Evolutionary conservation across 2,113 vertebrate genomes (phyloP), one percentile per base, ranked within the genome.

Genomic region (Poicephalus gulielmi): DNA sequence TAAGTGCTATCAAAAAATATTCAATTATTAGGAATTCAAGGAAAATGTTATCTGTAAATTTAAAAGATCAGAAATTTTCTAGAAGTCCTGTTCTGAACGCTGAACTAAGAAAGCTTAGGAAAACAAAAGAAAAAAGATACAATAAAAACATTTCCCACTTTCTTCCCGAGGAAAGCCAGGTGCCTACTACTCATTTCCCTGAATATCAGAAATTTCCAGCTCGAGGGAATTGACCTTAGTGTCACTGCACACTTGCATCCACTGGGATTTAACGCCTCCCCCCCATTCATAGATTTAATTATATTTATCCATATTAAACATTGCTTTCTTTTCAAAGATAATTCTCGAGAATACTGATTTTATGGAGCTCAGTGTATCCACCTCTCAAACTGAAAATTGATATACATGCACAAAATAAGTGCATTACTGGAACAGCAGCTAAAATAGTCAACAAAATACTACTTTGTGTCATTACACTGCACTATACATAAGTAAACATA

Each of bases 401-500:
- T 66, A 67, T 49, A 84, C 7, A 55, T 22, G 9, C 17, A 71
- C 28, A 78, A 85, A 75, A 52, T 7, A 74, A 53, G n/a, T 18
- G 24, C 37, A 17, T 41, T 75, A 43, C 84, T 69, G 41, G 43
- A 86, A 92, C 24, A 60, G 69, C 64, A 95, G 64, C 59, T 84
- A 59, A 49, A 49, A 15, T 28, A 82, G 53, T 55, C 66, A 80
- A 92, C 55, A 87, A 96, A 87, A 49, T 69, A 59, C 30, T 92
- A 75, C 55, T 33, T 64, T 23, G 39, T 92, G 83, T 85, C 76
- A 90, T 66, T 92, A 78, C 81, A 57, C 28, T 17, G 49, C 44
- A 63, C 64, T 70, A 28, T 37, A 87, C 74, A 86, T 85, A 91
- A 96, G 88, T 57, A 62, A 95, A 92, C 46, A 95, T 35, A 73